Conservation (phyloP, 2,888 invertebrate genomes). For the Luffia ferchaultella region DNA sequence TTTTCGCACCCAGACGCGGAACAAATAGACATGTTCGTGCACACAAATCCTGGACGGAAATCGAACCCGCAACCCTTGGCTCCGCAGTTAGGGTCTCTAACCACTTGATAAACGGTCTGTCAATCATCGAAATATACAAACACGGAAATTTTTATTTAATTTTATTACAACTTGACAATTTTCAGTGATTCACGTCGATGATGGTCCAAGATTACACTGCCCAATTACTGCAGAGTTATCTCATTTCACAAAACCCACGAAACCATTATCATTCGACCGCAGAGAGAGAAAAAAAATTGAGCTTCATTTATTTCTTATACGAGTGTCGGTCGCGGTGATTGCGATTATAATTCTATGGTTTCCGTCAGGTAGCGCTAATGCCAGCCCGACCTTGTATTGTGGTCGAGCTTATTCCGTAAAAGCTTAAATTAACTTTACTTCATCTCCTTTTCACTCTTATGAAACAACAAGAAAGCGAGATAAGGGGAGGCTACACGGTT, state of each 20-base stretch:
- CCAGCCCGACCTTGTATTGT: conserved; percentile 5
- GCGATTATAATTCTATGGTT: conserved; percentile 41
- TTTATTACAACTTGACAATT: neutral
- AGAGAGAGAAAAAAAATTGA: conserved; percentile 27
- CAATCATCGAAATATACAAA: no score
- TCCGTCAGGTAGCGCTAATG: conserved; percentile 26
- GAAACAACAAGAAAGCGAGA: conserved; percentile 35
- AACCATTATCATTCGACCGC: conserved; percentile 33
- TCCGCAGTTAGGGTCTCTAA: no score
- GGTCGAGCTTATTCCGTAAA: conserved; percentile 1
- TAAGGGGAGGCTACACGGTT: conserved; percentile 27
- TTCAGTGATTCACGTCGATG: neutral
- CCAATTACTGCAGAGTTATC: neutral
- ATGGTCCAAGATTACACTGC: neutral
- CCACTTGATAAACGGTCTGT: no score
- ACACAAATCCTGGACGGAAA: no score
- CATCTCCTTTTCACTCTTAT: conserved; percentile 44
- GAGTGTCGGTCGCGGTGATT: conserved; percentile 28
- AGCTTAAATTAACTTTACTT: conserved; percentile 27
- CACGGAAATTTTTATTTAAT: no score
- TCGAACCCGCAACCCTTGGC: no score
- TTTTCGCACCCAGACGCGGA: no score
- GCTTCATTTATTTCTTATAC: conserved; percentile 52
- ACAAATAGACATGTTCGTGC: no score
- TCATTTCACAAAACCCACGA: conserved; percentile 36